These are phyloP conservation scores for Parnassius smintheus DNA, from an alignment of 2,888 invertebrate species.

Conservation along the genomic window DNA sequence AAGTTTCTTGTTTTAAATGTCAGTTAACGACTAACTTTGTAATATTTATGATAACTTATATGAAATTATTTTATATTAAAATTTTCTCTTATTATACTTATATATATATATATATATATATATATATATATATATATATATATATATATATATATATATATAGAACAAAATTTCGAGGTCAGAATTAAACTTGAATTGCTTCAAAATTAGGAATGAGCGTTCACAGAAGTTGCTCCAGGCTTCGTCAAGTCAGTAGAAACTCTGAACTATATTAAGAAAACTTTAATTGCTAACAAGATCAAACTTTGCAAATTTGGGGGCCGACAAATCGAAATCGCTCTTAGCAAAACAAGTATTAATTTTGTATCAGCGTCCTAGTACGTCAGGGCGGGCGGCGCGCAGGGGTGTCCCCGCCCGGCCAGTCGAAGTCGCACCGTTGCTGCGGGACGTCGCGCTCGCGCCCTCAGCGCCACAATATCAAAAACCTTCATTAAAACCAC, in stretches of 20 bases:
- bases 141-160: no score
- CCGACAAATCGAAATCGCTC: slow-evolving; percentile 80
- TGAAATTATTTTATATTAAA: no score
- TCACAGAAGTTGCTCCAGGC: slow-evolving; percentile 30
- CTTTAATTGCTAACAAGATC: slow-evolving; percentile 79
- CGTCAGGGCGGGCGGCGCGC: slow-evolving; percentile 54
- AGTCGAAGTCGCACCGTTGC: slow-evolving; percentile 57
- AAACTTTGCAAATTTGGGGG: slow-evolving; percentile 75
- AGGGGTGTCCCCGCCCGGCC: slow-evolving; percentile 68
- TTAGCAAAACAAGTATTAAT: slow-evolving; percentile 81
- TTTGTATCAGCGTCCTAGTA: slow-evolving; percentile 71
- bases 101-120: no score
- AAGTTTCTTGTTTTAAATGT: no score
- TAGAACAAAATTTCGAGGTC: background rate
- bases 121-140: no score
- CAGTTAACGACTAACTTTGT: no score
- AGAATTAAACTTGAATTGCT: slow-evolving; percentile 23
- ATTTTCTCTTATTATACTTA: no score
- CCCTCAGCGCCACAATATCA: slow-evolving; percentile 39
- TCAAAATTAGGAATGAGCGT: slow-evolving; percentile 13
- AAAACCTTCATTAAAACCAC: slow-evolving; percentile 50
- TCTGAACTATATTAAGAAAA: slow-evolving; percentile 38
- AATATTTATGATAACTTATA: no score
- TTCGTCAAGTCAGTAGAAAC: slow-evolving; percentile 30
- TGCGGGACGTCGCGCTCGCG: slow-evolving; percentile 47